Evolutionary conservation across 2,113 vertebrate genomes (phyloP).

Genomic region (Vidua chalybeata): DNA sequence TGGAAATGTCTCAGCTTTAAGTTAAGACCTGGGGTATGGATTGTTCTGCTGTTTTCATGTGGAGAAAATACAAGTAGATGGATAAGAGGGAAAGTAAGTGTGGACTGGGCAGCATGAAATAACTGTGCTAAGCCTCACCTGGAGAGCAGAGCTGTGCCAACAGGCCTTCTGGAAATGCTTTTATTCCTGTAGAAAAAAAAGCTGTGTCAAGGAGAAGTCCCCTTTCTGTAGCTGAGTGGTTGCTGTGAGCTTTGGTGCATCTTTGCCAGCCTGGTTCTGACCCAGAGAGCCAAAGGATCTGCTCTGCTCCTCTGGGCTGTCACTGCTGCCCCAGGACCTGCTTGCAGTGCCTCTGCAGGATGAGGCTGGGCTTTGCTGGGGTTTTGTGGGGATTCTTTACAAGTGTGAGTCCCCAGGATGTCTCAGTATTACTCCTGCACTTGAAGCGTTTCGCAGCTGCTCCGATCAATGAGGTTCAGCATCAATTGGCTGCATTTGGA

Average conservation of each 20-base stretch:
- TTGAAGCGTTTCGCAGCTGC: neutral
- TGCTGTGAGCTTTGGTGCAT: neutral
- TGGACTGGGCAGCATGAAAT: too few species aligned
- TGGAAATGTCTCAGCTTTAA: neutral
- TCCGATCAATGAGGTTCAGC: neutral
- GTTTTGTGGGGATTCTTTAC: neutral
- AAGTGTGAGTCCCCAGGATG: neutral
- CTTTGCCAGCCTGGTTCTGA: neutral
- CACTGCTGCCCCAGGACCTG: neutral
- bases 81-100: neutral
- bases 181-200: neutral
- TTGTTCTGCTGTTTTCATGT: neutral
- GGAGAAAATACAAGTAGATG: neutral
- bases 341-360: neutral
- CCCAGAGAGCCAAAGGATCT: fast-evolving
- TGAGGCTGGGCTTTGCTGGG: fast-evolving
- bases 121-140: neutral
- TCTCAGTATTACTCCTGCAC: neutral
- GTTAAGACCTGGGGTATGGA: too few species aligned
- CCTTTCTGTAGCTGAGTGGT: neutral
- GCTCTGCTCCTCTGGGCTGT: neutral
- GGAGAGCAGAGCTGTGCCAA: neutral
- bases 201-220: fast-evolving
- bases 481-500: neutral
- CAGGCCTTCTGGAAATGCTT: neutral